A percentile compares a stretch with the other conserved stretches of the same genome.
Conservation (phyloP, 2,797 vertebrate genomes). For the Hipposideros larvatus region DNA sequence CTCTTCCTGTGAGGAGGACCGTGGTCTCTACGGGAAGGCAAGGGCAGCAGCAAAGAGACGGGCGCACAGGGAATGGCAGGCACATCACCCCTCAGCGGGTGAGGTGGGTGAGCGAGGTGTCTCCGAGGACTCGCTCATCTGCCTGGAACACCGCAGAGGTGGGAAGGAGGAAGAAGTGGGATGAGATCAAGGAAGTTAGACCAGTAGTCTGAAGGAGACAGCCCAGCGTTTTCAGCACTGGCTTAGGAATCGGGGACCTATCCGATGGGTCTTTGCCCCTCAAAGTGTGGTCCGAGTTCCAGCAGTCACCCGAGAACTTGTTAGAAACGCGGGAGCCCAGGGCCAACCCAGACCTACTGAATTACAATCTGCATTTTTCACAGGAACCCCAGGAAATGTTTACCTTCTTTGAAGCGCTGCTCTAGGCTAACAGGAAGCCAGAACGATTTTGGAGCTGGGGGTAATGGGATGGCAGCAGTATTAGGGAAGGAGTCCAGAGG, state of each 20-base stretch:
- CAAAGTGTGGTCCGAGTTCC: background rate
- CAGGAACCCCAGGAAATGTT: background rate
- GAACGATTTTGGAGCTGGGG: background rate
- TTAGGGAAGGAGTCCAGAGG: background rate
- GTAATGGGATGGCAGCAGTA: background rate
- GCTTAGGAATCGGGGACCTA: background rate
- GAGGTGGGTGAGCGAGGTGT: accelerated
- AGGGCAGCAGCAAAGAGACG: background rate
- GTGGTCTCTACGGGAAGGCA: background rate
- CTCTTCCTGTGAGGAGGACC: slow-evolving; percentile 37
- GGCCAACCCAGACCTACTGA: background rate
- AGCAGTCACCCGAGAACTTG: background rate
- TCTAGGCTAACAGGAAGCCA: background rate
- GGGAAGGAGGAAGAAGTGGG: background rate
- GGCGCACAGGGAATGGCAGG: too few relatives aligned
- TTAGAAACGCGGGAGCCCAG: background rate
- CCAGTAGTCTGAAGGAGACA: background rate
- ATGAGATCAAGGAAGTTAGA: background rate
- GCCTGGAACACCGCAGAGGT: background rate
- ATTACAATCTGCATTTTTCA: background rate
- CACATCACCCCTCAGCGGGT: too few relatives aligned
- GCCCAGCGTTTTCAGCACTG: background rate
- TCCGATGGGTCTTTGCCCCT: background rate
- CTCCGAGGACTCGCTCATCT: background rate
- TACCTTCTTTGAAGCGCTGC: background rate